Conservation (phyloP, 2,888 invertebrate genomes). For the Trichopria drosophilae region DNA sequence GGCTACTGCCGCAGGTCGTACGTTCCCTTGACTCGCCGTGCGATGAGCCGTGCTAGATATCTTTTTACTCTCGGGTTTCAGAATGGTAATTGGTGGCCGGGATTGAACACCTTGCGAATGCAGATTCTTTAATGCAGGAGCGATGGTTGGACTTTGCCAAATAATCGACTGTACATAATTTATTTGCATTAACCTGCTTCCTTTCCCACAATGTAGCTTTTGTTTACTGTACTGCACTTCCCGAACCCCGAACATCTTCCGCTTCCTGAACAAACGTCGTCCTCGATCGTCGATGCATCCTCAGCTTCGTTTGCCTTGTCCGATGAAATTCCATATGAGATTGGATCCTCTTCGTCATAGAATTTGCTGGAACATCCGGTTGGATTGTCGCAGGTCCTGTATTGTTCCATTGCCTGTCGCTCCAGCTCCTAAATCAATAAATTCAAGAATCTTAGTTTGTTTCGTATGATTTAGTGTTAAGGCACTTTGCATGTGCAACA, state of each 20-base stretch:
- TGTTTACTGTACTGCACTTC: constrained; percentile 14
- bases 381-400: constrained; percentile 40
- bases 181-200: background rate
- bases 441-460: no score
- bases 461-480: no score
- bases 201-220: background rate
- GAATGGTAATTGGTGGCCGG: constrained; percentile 32
- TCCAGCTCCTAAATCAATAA: constrained; percentile 53
- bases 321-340: constrained; percentile 15
- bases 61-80: constrained; percentile 30
- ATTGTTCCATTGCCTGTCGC: constrained; percentile 53
- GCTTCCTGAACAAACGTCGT: background rate
- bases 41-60: constrained; percentile 22
- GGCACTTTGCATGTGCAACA: no score
- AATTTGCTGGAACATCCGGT: no score
- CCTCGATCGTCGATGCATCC: constrained; percentile 6
- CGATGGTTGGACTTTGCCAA: no score
- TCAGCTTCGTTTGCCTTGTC: no score
- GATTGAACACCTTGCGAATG: no score
- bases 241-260: constrained; percentile 20
- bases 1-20: constrained; percentile 15
- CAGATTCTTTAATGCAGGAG: no score
- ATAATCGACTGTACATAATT: background rate
- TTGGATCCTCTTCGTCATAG: constrained; percentile 5
- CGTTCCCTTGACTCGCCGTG: constrained; percentile 28